Evolutionary conservation across 2,113 vertebrate species (phyloP).

Genomic region (Geococcyx californianus): DNA sequence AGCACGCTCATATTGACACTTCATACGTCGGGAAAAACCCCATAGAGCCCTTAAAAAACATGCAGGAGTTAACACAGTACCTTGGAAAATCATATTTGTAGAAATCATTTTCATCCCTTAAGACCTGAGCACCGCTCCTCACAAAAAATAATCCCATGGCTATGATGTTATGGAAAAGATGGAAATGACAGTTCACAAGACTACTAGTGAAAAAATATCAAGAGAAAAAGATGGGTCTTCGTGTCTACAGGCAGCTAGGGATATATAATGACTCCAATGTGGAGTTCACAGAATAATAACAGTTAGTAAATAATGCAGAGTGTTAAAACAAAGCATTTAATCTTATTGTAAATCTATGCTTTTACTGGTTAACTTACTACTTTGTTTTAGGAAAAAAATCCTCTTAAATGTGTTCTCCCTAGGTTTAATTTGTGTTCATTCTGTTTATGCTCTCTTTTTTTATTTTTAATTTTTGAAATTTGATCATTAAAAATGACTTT

Average conservation of each 20-base stretch:
- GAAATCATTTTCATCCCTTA: not conserved
- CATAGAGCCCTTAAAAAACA: not conserved
- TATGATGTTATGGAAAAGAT: not conserved
- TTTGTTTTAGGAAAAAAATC: rapidly evolving
- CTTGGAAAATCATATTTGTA: not conserved
- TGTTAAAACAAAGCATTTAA: not conserved
- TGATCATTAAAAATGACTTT: not conserved
- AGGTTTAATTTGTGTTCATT: not conserved
- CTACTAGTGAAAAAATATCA: constrained; percentile 37
- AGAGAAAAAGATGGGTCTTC: not conserved
- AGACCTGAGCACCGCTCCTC: not conserved
- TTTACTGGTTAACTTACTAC: not conserved
- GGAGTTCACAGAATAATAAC: constrained; percentile 33
- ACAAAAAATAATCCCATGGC: constrained; percentile 34
- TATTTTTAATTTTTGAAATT: not conserved
- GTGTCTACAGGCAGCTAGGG: not conserved
- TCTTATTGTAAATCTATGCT: not conserved
- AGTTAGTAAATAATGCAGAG: not conserved
- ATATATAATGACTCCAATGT: not conserved
- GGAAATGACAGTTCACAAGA: constrained; percentile 38
- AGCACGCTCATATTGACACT: not conserved
- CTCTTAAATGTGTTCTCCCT: not conserved
- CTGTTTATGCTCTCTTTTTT: not conserved
- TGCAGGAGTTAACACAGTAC: not conserved
- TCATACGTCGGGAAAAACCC: not conserved